Base-by-base conservation (phyloP, 2,888 invertebrate species). In the Steinernema hermaphroditum region DNA sequence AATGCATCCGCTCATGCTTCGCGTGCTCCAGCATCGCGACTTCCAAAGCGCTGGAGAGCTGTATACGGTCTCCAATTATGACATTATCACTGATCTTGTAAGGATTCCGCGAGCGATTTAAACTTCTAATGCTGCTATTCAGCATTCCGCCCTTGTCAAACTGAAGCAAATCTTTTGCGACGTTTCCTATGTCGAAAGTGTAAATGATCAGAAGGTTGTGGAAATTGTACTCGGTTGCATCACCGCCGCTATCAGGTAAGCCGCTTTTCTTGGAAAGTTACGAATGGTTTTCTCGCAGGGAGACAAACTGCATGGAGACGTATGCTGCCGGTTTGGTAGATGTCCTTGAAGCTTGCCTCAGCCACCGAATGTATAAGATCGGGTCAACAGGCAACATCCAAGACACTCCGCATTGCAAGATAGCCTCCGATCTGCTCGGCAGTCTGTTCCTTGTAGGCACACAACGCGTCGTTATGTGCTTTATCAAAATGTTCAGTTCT, bases 331-430 rank as follows among this genome's bases (percentile, higher is more conserved):
- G 93, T 0, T 88, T 96, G 78, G 93, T 96, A 27, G 91, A 91
- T 49, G 89, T 96, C 71, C 89, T 96, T 75, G 93, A 94, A 89
- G 92, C 93, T 41, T 95, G 94, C 85, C 89, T 95, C 80, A 91
- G 92, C 86, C 93, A 94, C 90, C 72, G 74, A 8, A 80, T 83
- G 81, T 75, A 37, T 37, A 68, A 32, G 41, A 71, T 76, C 14
- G 43, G 37, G 41, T 73, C 76, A 29, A 75, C 69, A 19, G 93
- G 93, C 88, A 86, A 86, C 71, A 93, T 93, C 88, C 93, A 93
- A 86, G 94, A 95, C 89, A 93, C 94, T 44, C 94, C 95, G 0
- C 95, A 96, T 90, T 94, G 94, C 68, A 96, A 96, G 89, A 95
- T 96, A 85, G 94, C 94, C 24, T 93, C 94, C 62, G 96, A 96